phyloP scores from a whole-genome alignment of 2,888 invertebrate species.

The Dryobotodes eremita region DNA sequence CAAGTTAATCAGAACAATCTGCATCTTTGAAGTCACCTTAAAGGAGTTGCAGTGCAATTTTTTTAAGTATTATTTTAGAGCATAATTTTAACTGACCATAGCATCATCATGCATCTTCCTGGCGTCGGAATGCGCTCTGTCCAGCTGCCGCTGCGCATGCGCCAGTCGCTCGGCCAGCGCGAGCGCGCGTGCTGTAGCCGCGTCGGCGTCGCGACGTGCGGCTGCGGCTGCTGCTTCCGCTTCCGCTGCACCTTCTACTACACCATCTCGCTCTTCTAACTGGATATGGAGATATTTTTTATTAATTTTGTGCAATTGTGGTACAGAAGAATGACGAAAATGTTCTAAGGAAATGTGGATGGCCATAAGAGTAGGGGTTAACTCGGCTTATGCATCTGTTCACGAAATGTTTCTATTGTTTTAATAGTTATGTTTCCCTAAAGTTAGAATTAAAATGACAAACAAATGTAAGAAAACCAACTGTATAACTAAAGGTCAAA shows the following conservation, averaged over 20 bases:
- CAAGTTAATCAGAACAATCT: not conserved
- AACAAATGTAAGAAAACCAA: no score
- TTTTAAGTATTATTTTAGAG: not conserved
- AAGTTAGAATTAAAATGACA: no score
- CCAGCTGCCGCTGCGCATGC: slow-evolving; percentile 88
- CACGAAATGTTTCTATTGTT: no score
- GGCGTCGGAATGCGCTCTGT: slow-evolving; percentile 85
- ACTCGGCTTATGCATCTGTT: no score
- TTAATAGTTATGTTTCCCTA: no score
- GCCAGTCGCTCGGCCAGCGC: slow-evolving; percentile 85
- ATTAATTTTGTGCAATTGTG: not conserved
- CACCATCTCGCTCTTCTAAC: slow-evolving; percentile 78
- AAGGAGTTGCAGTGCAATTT: not conserved
- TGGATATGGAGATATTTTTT: not conserved
- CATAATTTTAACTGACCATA: slow-evolving; percentile 2
- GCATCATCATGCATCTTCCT: slow-evolving; percentile 87
- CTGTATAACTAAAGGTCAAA: no score
- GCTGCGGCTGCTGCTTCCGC: slow-evolving; percentile 81
- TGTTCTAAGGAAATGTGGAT: not conserved
- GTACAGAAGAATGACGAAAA: not conserved
- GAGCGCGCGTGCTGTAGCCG: slow-evolving; percentile 82
- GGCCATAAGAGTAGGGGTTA: not conserved
- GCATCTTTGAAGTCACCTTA: not conserved
- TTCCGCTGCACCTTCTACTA: slow-evolving; percentile 81
- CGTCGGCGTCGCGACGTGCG: slow-evolving; percentile 84